Evolutionary conservation across 1,140 invertebrate genomes (phyloP), one percentile per base, ranked within the genome.

Genomic region (Ips typographus): DNA sequence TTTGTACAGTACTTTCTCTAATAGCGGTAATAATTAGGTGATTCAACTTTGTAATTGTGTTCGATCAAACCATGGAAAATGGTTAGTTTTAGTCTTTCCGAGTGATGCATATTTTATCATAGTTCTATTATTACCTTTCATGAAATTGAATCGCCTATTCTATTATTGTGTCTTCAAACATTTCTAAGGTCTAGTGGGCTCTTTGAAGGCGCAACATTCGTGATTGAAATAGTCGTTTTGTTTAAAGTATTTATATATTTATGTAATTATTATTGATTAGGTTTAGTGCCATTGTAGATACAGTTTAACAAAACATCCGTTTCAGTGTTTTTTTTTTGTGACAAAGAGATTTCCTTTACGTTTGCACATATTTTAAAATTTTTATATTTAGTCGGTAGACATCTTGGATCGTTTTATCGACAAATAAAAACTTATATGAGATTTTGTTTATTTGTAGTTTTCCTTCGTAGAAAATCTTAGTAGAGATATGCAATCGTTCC

Each of bases 301-400:
- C 71, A 22, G 0, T 22, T 22, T 68, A 53, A 39, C 47, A 71
- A 71, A 63, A 63, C 63, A 56, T 69, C 59, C 58, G 56, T 60
- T 65, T 73, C 73, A 43, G 57, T 67, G 70, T 72, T 70, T 61
- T 70, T 73, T 22, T 22, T 22, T 22, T 22, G 22, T 22, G 69
- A 70, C 55, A 71, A 61, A 75, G 68, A 68, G 42, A 71, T 73
- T 65, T 66, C 62, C 66, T 73, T 76, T 74, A 73, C 57, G 73
- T 76, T 76, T 76, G 73, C 71, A 76, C 73, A 76, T 76, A 75
- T 71, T 71, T 75, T 57, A 74, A 73, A 69, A 74, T 74, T 76
- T 76, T 76, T 76, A 76, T 76, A 76, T 73, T 74, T 75, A 49
- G 74, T 75, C 74, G 71, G 71, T 74, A 71, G 65, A 65, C 52